Evolutionary conservation across 1,140 invertebrate genomes (phyloP), one percentile per base, ranked within the genome.

Genomic region (Tetragnatha versicolor): DNA sequence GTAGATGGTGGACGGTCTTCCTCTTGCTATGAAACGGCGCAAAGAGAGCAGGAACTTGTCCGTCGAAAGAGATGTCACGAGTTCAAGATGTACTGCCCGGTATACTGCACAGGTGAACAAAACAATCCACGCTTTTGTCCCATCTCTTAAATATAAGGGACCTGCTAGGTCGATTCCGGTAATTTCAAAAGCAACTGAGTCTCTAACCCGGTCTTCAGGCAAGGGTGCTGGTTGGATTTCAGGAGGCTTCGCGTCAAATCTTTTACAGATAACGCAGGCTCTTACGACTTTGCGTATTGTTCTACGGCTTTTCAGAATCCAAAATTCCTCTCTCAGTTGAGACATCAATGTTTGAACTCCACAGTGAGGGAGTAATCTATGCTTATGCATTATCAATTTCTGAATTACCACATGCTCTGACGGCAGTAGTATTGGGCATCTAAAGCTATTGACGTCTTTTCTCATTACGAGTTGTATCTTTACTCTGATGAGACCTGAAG

Each of bases 61-160:
- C 7, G 42, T 47, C 5, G 1, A 20, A 2, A 66, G 20, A 27
- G 35, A 42, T 25, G 83, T 81, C 81, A 85, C 83, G 82, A 78
- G 80, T 85, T 84, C 87, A 82, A 84, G 84, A 85, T 86, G 86
- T 82, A 82, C 85, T 83, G 84, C 84, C 85, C 82, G 86, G 0
- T 85, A 85, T 3, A 80, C 45, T 22, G 87, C 84, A 70, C 86
- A 88, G 6, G 87, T 82, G 66, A 88, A 88, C 7, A 88, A 5
- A n/a, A 82, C 83, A 12, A 87, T 53, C 72, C 87, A 88, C 2
- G 80, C 82, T 72, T 88, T 88, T 29, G 68, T 55, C 12, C 73
- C 75, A 81, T 83, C 85, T 10, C 85, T 80, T 2, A 77, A 12
- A 49, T 88, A 85, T 22, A 66, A 45, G 20, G 37, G 39, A 2